Percentiles rank a stretch among this genome's conserved stretches.
Evolutionary conservation across 2,888 invertebrate species (phyloP).

Genomic region (Acleris holmiana): DNA sequence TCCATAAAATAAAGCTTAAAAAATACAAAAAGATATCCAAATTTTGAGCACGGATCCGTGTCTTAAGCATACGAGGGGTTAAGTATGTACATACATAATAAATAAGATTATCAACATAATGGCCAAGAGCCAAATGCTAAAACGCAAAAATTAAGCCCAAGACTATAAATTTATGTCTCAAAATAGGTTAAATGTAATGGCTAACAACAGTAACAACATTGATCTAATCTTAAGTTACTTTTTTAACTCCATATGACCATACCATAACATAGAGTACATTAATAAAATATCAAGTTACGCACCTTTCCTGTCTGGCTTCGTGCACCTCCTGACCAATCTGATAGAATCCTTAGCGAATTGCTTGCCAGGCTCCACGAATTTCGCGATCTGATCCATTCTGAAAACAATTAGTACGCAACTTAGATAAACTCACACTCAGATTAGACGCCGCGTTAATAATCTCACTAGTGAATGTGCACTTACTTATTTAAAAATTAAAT

Average conservation of each 20-base stretch:
- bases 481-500: slow-evolving; percentile 39
- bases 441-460: slow-evolving; percentile 2
- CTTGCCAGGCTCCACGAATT: slow-evolving; percentile 96
- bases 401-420: slow-evolving; percentile 45
- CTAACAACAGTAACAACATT: too few species aligned
- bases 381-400: slow-evolving; percentile 98
- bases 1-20: too few species aligned
- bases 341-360: slow-evolving; percentile 99
- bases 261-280: not conserved
- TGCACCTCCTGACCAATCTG: slow-evolving; percentile 98
- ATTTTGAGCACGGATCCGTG: too few species aligned
- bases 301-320: slow-evolving; percentile 99
- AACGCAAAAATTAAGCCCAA: too few species aligned
- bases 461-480: slow-evolving; percentile 20
- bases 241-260: too few species aligned
- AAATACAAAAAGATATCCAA: too few species aligned
- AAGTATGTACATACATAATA: too few species aligned
- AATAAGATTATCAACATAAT: too few species aligned
- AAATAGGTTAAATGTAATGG: slow-evolving; percentile 4
- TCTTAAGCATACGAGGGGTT: too few species aligned
- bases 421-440: slow-evolving; percentile 9
- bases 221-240: too few species aligned
- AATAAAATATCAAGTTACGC: slow-evolving; percentile 40
- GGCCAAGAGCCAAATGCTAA: too few species aligned
- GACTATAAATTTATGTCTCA: not conserved